Evolutionary conservation across 53 echinoderm and acorn worm species (phyloP), one percentile per base, ranked within the genome.

Genomic region (Echinometra lucunter): DNA sequence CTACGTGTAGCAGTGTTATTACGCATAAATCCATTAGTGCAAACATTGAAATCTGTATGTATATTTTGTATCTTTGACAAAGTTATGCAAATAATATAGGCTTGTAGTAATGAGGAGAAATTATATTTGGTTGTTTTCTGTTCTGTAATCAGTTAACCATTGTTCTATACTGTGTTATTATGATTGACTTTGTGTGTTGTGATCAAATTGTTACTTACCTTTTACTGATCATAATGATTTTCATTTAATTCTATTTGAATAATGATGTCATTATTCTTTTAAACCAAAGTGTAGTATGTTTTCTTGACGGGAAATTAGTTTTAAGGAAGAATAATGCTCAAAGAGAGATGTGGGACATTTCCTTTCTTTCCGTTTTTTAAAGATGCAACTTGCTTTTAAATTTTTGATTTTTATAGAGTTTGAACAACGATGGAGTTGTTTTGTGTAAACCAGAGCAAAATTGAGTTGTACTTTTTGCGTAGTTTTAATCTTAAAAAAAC

Each of bases 331-430:
- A 3, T 63, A 63, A 63, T 23, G 4, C 21, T 63, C 23, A 23
- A 23, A 21, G 21, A 19, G 63, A 74, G 6, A 74, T 28, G 0
- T 49, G 44, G 44, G 85, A n/a, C n/a, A 85, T 85, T 85, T 47
- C 2, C 15, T n/a, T 47, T 85, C 2, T 83, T 85, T 47, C 0
- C 16, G 16, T 40, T 0, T 19, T 49, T n/a, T n/a, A 83, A 5
- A 6, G 28, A 85, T 81, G 49, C 85, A 85, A 85, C 49, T 9
- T 49, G 13, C 27, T 85, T 47, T 85, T 47, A 85, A 85, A 85
- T 85, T 85, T 85, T 49, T n/a, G 8, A 45, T 85, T 49, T 53
- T 27, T 47, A 49, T 85, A n/a, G 4, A 40, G 38, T 42, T 6
- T 78, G 78, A 78, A 32, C 32, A 69, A 30, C 69, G 32, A 32